Evolutionary conservation across 2,113 vertebrate species (phyloP).

Genomic region (Leptosomus discolor): DNA sequence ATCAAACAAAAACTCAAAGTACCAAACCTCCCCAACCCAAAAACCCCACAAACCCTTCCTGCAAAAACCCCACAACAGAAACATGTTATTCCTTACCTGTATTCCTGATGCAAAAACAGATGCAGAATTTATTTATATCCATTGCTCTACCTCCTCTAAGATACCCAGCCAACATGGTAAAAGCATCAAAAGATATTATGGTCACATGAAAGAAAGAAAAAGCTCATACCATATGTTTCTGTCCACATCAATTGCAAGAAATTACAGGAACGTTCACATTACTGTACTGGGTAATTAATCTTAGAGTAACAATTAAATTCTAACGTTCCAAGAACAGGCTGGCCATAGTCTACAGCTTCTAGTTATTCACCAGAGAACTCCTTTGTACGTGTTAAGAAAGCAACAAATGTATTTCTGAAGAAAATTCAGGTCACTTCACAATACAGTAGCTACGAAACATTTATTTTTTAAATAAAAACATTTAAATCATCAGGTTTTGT

Average conservation of each 20-base stretch:
- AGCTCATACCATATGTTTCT: not conserved
- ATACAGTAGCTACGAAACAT: conserved; percentile 45
- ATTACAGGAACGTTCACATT: not conserved
- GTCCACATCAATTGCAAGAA: not conserved
- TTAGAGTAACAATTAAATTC: not conserved
- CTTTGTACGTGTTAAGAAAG: not conserved
- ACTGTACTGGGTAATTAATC: not conserved
- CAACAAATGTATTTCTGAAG: not conserved
- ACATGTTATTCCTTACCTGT: not conserved
- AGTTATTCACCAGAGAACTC: not conserved
- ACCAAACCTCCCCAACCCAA: not conserved
- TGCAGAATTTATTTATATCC: not conserved
- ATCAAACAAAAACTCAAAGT: not conserved
- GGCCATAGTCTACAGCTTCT: not conserved
- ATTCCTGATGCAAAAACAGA: not conserved
- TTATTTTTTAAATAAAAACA: conserved; percentile 69
- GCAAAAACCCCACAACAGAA: not conserved
- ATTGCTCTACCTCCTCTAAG: not conserved
- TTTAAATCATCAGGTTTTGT: conserved; percentile 57
- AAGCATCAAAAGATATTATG: not conserved
- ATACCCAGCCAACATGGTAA: not conserved
- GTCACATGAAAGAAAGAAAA: not conserved
- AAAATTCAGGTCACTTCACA: conserved; percentile 32
- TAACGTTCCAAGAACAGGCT: not conserved
- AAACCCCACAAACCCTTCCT: not conserved